A percentile compares a stretch with the other conserved stretches of the same genome.
phyloP scores from a whole-genome alignment of 30 jellyfish, hydroid and myxozoan genomes.

The Aurelia aurita region DNA sequence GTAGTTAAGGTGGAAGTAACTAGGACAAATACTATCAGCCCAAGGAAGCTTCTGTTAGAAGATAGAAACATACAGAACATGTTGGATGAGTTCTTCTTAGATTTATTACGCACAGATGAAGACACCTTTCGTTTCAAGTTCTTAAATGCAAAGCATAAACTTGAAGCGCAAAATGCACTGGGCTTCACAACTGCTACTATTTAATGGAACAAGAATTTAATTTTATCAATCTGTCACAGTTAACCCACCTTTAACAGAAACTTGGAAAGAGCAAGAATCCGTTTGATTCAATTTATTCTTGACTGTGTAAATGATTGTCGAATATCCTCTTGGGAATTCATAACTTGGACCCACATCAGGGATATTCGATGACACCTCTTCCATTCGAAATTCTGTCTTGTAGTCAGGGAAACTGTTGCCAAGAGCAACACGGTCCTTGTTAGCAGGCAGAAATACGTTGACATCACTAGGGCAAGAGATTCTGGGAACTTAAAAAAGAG shows the following conservation, averaged over 20 bases:
- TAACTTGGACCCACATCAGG: slow-evolving; percentile 63
- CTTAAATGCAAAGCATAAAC: no score
- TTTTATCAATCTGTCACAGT: no score
- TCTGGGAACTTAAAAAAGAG: slow-evolving; percentile 54
- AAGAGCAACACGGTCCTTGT: slow-evolving; percentile 44
- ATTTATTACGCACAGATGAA: no score
- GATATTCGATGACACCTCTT: slow-evolving; percentile 44
- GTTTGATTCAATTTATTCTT: slow-evolving; percentile 66
- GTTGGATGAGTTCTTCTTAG: no score
- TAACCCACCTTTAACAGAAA: slow-evolving; percentile 56
- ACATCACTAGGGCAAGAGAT: slow-evolving; percentile 78
- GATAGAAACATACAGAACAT: no score
- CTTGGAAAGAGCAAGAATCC: slow-evolving; percentile 53
- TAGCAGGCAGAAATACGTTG: slow-evolving; percentile 44
- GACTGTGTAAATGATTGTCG: slow-evolving; percentile 48
- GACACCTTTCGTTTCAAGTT: no score
- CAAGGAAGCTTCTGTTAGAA: no score
- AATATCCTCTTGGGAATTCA: slow-evolving; percentile 40
- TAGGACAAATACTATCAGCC: no score
- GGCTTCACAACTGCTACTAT: slow-evolving; percentile 17
- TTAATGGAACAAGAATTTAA: slow-evolving; percentile 9
- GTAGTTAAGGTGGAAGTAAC: no score
- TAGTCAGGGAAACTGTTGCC: slow-evolving; percentile 56
- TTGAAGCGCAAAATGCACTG: neutral
- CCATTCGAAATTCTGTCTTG: slow-evolving; percentile 50